Conservation (phyloP, 2,797 vertebrate species). For the Carapus acus region DNA sequence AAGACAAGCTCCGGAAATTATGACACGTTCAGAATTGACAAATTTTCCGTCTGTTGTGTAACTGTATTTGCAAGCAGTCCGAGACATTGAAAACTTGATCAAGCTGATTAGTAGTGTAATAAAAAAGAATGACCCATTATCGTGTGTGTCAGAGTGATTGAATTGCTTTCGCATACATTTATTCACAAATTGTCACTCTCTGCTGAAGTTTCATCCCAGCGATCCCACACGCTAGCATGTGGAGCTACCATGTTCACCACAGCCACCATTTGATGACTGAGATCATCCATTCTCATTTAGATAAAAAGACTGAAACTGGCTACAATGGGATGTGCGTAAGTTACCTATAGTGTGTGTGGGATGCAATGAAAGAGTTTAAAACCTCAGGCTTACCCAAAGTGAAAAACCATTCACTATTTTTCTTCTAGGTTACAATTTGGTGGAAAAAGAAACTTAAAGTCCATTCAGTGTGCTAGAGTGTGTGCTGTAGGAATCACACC, state of each 20-base stretch:
- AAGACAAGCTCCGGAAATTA: slow-evolving; percentile 67
- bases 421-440: slow-evolving; percentile 32
- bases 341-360: slow-evolving; percentile 3
- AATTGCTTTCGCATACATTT: not conserved
- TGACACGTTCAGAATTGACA: slow-evolving; percentile 64
- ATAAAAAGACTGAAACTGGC: not conserved
- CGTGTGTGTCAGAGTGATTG: slow-evolving; percentile 23
- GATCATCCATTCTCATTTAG: not conserved
- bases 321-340: not conserved
- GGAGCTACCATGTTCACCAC: too few species aligned
- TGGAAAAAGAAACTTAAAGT: slow-evolving; percentile 56
- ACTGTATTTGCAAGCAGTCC: slow-evolving; percentile 67
- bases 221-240: too few species aligned
- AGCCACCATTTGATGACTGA: too few species aligned
- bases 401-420: slow-evolving; percentile 24
- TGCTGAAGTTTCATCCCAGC: too few species aligned
- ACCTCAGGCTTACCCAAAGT: slow-evolving; percentile 31
- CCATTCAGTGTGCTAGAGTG: not conserved
- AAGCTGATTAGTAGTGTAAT: slow-evolving; percentile 71
- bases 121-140: slow-evolving; percentile 75
- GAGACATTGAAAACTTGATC: slow-evolving; percentile 58
- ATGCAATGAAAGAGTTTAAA: slow-evolving; percentile 38
- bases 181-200: not conserved
- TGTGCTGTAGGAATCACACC: slow-evolving; percentile 13
- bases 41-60: slow-evolving; percentile 65